Evolutionary conservation across 2,797 vertebrate genomes (phyloP).

Genomic region (Acanthiza pusilla): DNA sequence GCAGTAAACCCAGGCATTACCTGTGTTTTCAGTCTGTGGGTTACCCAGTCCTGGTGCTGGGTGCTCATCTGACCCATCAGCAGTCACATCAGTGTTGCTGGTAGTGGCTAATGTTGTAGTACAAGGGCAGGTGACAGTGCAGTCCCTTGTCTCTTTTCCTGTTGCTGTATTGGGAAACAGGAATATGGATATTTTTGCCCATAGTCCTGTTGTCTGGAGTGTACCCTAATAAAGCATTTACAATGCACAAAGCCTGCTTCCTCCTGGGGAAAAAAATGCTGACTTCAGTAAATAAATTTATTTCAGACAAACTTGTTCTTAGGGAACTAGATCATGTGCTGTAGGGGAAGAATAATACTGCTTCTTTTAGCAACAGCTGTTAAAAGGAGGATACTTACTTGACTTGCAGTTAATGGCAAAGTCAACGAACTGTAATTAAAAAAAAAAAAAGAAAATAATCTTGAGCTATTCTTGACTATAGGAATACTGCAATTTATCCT

Average conservation of each 20-base stretch:
- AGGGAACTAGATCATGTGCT: background rate
- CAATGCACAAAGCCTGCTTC: background rate
- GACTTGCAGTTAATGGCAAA: background rate
- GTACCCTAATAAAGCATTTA: background rate
- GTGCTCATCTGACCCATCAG: background rate
- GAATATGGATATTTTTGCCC: background rate
- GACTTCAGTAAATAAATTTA: background rate
- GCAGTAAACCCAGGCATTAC: background rate
- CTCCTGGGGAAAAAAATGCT: background rate
- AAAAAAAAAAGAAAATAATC: background rate
- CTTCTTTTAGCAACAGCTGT: background rate
- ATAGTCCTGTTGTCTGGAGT: background rate
- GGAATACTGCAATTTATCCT: background rate
- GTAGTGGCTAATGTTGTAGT: background rate
- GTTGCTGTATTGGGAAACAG: background rate
- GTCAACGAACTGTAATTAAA: background rate
- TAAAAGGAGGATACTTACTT: background rate
- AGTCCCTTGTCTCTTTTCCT: background rate
- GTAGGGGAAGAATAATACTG: background rate
- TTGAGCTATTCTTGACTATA: background rate
- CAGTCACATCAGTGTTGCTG: background rate
- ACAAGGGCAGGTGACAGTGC: background rate
- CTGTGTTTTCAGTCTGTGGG: background rate
- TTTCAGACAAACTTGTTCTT: background rate
- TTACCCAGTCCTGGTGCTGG: background rate